These are phyloP conservation scores for Papilio protenor DNA, from an alignment of 2,888 invertebrate species.

Conservation along the genomic window DNA sequence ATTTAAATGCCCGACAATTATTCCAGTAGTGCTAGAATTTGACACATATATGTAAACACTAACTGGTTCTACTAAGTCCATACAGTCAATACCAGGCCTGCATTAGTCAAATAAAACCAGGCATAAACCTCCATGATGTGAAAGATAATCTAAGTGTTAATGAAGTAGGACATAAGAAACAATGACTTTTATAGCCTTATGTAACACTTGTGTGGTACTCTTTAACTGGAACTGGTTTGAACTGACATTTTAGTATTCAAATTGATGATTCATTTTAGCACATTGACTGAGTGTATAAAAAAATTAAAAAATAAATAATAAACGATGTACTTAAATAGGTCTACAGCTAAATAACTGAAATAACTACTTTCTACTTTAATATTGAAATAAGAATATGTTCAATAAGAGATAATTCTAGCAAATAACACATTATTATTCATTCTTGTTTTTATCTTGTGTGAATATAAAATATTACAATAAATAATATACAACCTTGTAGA, in stretches of 20 bases:
- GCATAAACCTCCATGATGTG: too few species aligned
- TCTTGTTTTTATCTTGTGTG: background rate
- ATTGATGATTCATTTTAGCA: conserved; percentile 30
- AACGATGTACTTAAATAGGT: background rate
- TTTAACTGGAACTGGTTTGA: conserved; percentile 2
- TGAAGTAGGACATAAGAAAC: conserved; percentile 40
- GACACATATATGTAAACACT: too few species aligned
- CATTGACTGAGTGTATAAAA: background rate
- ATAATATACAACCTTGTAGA: background rate
- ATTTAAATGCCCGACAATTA: background rate
- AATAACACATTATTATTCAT: background rate
- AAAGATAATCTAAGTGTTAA: background rate
- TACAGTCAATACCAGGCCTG: too few species aligned
- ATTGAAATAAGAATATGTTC: background rate
- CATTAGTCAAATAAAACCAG: too few species aligned
- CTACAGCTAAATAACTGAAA: background rate
- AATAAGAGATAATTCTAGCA: background rate
- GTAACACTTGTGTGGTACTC: conserved; percentile 52
- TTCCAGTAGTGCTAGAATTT: too few species aligned
- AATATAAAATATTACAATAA: conserved; percentile 2
- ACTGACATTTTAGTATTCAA: conserved; percentile 48
- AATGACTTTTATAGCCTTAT: conserved; percentile 58
- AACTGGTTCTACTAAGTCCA: too few species aligned
- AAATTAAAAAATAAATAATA: background rate
- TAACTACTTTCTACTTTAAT: background rate